Conservation (phyloP, 2,113 vertebrate species). For the Ceyx margarethae region DNA sequence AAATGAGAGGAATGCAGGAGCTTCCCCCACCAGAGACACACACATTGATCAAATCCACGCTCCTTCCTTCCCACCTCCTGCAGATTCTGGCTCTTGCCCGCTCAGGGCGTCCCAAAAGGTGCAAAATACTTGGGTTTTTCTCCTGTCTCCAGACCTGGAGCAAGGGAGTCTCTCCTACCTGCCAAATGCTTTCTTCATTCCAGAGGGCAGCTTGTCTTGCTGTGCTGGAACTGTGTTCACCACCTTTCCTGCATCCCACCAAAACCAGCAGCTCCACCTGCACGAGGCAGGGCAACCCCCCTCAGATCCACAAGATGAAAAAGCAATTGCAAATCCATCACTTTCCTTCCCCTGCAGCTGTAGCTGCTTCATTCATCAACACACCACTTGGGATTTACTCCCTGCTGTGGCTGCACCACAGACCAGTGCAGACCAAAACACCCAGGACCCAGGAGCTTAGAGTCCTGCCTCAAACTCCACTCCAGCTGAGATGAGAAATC, state of each 20-base stretch:
- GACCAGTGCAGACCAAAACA: neutral
- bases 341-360: neutral
- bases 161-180: neutral
- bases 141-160: neutral
- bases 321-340: rapidly evolving
- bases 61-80: neutral
- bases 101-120: neutral
- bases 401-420: neutral
- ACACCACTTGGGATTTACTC: neutral
- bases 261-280: neutral
- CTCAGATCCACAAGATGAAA: neutral
- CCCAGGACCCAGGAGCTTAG: neutral
- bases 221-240: neutral
- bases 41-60: constrained; percentile 55
- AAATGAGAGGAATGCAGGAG: neutral
- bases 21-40: neutral
- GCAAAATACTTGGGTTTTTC: neutral
- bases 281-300: neutral
- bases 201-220: neutral
- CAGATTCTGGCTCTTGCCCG: neutral
- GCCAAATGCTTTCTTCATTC: neutral
- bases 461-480: neutral
- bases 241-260: neutral
- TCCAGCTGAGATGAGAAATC: neutral
- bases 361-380: neutral